Base-by-base conservation (phyloP, 2,797 vertebrate genomes). In the Phyllotis vaccarum region DNA sequence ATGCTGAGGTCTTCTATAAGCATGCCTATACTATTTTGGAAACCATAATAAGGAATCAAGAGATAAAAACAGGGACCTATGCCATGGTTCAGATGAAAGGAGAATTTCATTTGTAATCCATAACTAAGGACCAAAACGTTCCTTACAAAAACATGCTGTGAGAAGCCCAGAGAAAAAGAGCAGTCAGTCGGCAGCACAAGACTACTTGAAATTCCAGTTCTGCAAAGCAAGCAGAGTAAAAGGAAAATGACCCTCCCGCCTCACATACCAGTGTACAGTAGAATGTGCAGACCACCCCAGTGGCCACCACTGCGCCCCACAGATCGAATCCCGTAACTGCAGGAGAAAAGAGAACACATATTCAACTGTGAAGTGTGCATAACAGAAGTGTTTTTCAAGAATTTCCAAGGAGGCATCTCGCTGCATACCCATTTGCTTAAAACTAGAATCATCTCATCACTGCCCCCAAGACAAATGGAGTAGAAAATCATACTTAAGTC, bases 221-320 rank as follows among this genome's bases (percentile, higher is more conserved):
- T 89, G 82, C 79, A 89, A 94, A 74, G 62, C 21, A 72, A 83
- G 29, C n/a, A 72, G 24, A n/a, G 16, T 12, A 1, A 87, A 86
- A 74, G 40, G 43, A 27, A 94, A 90, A 78, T 2, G 0, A 89
- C n/a, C 14, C 24, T 21, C 29, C 14, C 24, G 17, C 29, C 54
- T 91, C 60, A 98, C 99, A 0, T 99, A 99, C 99, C 99, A 99
- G 78, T 0, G 99, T 99, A 95, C 99, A 99, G 98, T 99, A 99
- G 98, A 99, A 99, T 2, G 99, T 99, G 92, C 99, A 99, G 96
- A 99, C 99, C 58, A 99, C 95, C 0, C 99, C 99, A 0, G 99
- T 99, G 0, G 99, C 99, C 91, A 99, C 98, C 56, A 99, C 98
- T 1, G 99, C 99, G 0, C 99, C 99, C 99, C 99, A 99, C 89